A percentile compares a stretch with the other conserved stretches of the same genome.
phyloP scores from a whole-genome alignment of 2,113 vertebrate species.

The Ginglymostoma cirratum region DNA sequence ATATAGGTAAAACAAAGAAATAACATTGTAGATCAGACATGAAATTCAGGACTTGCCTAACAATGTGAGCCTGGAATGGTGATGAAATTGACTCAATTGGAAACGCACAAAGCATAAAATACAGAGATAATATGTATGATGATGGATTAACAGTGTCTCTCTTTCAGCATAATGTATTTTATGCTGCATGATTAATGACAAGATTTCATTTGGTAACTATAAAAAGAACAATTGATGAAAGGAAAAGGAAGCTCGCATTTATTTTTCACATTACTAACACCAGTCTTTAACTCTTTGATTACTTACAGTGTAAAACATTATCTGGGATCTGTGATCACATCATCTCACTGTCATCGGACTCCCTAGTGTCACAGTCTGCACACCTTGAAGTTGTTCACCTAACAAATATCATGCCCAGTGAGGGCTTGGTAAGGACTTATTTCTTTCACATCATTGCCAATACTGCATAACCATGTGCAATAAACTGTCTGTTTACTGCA shows the following conservation, averaged over 20 bases:
- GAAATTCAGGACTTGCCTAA: not conserved
- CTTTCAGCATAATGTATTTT: not conserved
- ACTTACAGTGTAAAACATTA: conserved; percentile 80
- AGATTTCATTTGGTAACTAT: not conserved
- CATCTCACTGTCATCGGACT: conserved; percentile 81
- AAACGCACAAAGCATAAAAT: not conserved
- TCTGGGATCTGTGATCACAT: conserved; percentile 91
- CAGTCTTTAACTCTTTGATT: conserved; percentile 9
- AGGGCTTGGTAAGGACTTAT: conserved; percentile 72
- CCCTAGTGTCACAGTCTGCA: conserved; percentile 75
- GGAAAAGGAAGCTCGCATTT: not conserved
- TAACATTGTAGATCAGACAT: not conserved
- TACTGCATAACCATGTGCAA: not conserved
- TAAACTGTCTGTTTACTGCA: not conserved
- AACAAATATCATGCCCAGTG: conserved; percentile 76
- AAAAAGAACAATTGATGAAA: not conserved
- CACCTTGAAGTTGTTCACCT: conserved; percentile 76
- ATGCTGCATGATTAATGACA: not conserved
- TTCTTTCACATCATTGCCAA: not conserved
- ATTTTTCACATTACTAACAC: conserved; percentile 4
- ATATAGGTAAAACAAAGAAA: not conserved
- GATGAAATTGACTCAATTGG: not conserved
- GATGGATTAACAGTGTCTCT: not conserved
- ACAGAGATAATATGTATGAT: not conserved
- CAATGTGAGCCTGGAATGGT: not conserved